Evolutionary conservation across 2,797 vertebrate species (phyloP), one percentile per base, ranked within the genome.

Genomic region (Poeciliopsis turneri): DNA sequence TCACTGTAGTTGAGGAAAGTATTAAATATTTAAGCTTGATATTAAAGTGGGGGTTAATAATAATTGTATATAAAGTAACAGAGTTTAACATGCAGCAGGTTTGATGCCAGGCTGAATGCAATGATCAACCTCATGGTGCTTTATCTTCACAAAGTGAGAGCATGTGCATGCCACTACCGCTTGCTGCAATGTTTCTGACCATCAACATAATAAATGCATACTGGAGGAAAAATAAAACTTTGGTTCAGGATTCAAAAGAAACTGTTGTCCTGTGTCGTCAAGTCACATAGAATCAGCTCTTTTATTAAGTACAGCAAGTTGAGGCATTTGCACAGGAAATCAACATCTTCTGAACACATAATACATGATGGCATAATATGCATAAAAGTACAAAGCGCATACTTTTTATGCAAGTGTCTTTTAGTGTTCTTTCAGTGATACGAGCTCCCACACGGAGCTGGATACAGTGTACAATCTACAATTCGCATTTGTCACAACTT

Each of bases 301-400:
- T 97, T 97, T 96, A 97, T 96, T 96, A 95, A 89, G 92, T 97
- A 97, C 95, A 97, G 96, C 95, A 96, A 97, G 93, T 94, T 95
- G 95, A 97, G 95, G 95, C 96, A 95, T 96, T 94, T 95, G 91
- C 94, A 97, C 93, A 95, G 94, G 80, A 94, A 94, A 96, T 92
- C 84, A 94, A 95, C 95, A 95, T 93, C 90, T 95, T 95, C 70
- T 84, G 88, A 93, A 94, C 93, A 95, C 93, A 90, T 95, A 96
- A 96, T 96, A 96, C 95, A 96, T 91, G 94, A 92, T 94, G 94
- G 92, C 93, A 92, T 95, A 93, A 92, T 94, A 95, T 91, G 95
- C 96, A 95, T 96, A 93, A 91, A 97, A 96, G 97, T 97, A 97
- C 95, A 96, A 95, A 93, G 84, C 95, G 93, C 94, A 95, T 96